Evolutionary conservation across 2,113 vertebrate genomes (phyloP).

Genomic region (Triplophysa dalaica): DNA sequence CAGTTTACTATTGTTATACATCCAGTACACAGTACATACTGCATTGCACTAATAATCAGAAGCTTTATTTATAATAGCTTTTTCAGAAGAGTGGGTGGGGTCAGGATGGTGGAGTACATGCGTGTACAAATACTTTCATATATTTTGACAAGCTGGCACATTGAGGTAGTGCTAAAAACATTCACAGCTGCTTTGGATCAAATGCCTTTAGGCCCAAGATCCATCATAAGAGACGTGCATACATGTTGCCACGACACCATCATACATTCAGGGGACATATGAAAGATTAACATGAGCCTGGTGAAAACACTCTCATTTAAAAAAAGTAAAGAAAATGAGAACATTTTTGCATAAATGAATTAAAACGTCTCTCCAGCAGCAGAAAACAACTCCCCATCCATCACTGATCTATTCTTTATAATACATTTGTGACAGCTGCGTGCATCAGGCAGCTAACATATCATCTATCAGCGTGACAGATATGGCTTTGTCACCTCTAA

Average conservation of each 20-base stretch:
- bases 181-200: background rate
- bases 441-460: conserved; percentile 33
- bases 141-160: background rate
- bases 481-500: background rate
- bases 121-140: background rate
- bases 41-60: no score
- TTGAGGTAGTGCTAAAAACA: background rate
- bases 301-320: background rate
- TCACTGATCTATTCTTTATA: conserved; percentile 28
- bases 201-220: background rate
- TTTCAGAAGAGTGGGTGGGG: no score
- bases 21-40: no score
- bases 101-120: background rate
- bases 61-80: no score
- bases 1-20: no score
- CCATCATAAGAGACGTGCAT: background rate
- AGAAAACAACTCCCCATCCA: conserved; percentile 3
- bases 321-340: background rate
- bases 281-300: conserved; percentile 1
- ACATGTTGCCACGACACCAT: background rate
- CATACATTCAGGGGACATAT: background rate
- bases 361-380: background rate
- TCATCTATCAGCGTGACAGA: conserved; percentile 52
- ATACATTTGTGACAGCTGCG: background rate
- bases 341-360: conserved; percentile 27